Percentiles rank a stretch among this genome's conserved stretches.
These are phyloP conservation scores for Ginglymostoma cirratum DNA, from an alignment of 2,113 vertebrate species.

Conservation along the genomic window DNA sequence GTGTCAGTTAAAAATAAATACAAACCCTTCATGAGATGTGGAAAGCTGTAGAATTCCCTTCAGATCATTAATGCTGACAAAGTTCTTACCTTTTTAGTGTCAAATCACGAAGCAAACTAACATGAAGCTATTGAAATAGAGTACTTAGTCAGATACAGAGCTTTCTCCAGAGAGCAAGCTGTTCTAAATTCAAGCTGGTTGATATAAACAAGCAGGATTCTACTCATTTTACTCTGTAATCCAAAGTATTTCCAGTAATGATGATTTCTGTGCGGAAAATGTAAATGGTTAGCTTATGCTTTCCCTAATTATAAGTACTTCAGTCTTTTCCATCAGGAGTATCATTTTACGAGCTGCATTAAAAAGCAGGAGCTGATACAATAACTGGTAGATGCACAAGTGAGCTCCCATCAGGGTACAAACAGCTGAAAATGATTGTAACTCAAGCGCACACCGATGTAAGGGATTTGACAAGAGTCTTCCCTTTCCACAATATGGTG, in stretches of 20 bases:
- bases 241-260: background rate
- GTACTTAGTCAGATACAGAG: slow-evolving; percentile 49
- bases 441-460: slow-evolving; percentile 46
- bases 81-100: slow-evolving; percentile 46
- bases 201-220: background rate
- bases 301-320: slow-evolving; percentile 42
- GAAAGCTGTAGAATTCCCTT: slow-evolving; percentile 51
- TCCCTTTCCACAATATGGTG: slow-evolving; percentile 44
- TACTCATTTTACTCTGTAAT: background rate
- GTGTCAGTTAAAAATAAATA: slow-evolving; percentile 53
- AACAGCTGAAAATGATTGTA: slow-evolving; percentile 50
- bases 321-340: slow-evolving; percentile 31
- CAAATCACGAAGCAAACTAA: slow-evolving; percentile 47
- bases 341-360: slow-evolving; percentile 40
- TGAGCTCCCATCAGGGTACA: slow-evolving; percentile 44
- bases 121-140: slow-evolving; percentile 44
- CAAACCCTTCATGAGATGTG: slow-evolving; percentile 47
- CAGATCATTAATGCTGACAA: slow-evolving; percentile 50
- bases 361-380: slow-evolving; percentile 46
- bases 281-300: slow-evolving; percentile 41
- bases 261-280: slow-evolving; percentile 34
- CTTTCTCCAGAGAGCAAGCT: slow-evolving; percentile 42
- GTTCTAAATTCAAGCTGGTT: slow-evolving; percentile 27
- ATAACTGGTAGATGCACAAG: slow-evolving; percentile 42
- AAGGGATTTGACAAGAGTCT: slow-evolving; percentile 47